Conservation (phyloP, 92 coral and sea anemone genomes). For the Parazoanthus darwini region DNA sequence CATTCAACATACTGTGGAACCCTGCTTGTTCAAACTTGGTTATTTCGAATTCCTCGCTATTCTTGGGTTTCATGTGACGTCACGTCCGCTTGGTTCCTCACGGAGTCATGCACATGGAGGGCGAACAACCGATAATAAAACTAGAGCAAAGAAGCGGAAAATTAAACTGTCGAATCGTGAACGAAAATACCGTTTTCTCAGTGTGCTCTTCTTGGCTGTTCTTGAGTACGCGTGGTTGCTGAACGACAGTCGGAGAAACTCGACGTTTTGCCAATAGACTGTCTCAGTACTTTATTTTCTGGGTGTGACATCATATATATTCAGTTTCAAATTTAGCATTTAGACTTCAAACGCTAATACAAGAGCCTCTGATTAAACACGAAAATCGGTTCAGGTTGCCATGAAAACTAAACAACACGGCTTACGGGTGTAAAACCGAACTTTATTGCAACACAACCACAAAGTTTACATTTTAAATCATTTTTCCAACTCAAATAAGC, state of each 20-base stretch:
- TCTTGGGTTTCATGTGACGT: neutral
- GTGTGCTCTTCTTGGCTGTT: neutral
- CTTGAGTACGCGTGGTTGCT: neutral
- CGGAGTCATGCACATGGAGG: constrained; percentile 10
- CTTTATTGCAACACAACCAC: too few relatives aligned
- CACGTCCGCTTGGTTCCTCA: constrained; percentile 15
- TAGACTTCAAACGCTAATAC: constrained; percentile 4
- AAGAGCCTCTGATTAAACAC: constrained; percentile 7
- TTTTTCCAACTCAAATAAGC: constrained; percentile 14
- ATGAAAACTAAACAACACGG: neutral
- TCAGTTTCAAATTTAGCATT: neutral
- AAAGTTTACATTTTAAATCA: too few relatives aligned
- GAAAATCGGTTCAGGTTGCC: neutral
- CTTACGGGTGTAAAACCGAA: neutral
- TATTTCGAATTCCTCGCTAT: constrained; percentile 2
- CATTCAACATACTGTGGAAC: constrained; percentile 1
- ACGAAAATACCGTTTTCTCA: constrained; percentile 13
- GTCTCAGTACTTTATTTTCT: too few relatives aligned
- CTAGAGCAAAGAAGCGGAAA: neutral
- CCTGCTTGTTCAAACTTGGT: neutral
- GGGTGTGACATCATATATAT: too few relatives aligned
- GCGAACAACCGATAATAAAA: neutral
- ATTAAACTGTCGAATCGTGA: neutral
- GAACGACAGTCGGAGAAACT: constrained; percentile 14
- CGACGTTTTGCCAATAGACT: neutral